These are phyloP conservation scores for Cryptosula pallasiana DNA, from an alignment of 2,888 invertebrate genomes.

Conservation along the genomic window DNA sequence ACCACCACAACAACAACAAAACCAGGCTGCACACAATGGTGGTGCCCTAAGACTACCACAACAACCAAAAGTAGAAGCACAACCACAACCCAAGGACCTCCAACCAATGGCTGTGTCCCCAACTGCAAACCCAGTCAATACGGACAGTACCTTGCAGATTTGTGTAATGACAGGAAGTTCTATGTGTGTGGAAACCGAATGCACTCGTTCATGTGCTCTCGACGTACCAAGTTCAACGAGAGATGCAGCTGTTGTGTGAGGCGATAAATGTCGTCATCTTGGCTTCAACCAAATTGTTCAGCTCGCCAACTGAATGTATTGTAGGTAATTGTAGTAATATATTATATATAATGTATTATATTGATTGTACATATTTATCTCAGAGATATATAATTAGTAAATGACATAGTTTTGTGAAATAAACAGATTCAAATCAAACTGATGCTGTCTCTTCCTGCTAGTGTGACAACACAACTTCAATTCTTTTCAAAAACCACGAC, in stretches of 20 bases:
- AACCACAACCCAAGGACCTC: neutral
- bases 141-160: neutral
- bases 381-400: too few relatives aligned
- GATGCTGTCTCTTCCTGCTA: too few relatives aligned
- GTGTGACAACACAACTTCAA: too few relatives aligned
- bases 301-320: too few relatives aligned
- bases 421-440: too few relatives aligned
- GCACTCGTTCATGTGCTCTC: neutral
- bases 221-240: neutral
- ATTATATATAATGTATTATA: too few relatives aligned
- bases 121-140: neutral
- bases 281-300: too few relatives aligned
- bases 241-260: neutral
- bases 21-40: conserved; percentile 6
- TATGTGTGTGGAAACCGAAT: neutral
- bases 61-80: neutral
- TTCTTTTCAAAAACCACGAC: too few relatives aligned
- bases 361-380: too few relatives aligned
- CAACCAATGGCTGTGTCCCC: neutral
- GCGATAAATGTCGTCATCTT: neutral
- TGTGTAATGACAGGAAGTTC: neutral
- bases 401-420: too few relatives aligned
- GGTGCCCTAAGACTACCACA: conserved; percentile 1
- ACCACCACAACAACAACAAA: neutral
- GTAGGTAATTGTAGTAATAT: too few relatives aligned